A percentile compares a stretch with the other conserved stretches of the same genome.
Evolutionary conservation across 2,113 vertebrate species (phyloP).

Genomic region (Polypterus bichir): DNA sequence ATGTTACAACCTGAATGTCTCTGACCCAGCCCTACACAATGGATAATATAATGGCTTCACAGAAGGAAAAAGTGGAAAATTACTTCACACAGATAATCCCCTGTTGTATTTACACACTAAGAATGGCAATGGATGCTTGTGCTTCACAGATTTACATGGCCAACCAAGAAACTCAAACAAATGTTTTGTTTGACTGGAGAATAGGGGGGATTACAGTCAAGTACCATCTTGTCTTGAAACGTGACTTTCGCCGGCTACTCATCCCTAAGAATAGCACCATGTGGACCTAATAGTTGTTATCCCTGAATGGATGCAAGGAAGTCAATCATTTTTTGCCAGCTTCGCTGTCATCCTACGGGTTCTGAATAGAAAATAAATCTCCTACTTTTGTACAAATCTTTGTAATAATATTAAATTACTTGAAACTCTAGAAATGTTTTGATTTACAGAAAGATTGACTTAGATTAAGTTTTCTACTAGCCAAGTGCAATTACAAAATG

Average conservation of each 20-base stretch:
- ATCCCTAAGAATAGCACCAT: neutral
- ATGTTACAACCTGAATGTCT: slow-evolving; percentile 22
- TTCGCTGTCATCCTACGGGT: neutral
- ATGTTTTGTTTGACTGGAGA: too few relatives aligned
- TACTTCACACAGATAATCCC: slow-evolving; percentile 29
- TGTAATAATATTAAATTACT: too few relatives aligned
- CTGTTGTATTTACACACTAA: slow-evolving; percentile 24
- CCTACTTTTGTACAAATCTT: too few relatives aligned
- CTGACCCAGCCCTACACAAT: slow-evolving; percentile 23
- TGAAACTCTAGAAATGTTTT: too few relatives aligned
- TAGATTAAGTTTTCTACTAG: too few relatives aligned
- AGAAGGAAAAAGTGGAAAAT: slow-evolving; percentile 15
- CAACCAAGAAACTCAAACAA: too few relatives aligned
- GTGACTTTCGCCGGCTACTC: neutral
- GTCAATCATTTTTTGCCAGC: neutral
- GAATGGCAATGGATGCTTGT: slow-evolving; percentile 14
- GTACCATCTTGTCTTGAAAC: neutral
- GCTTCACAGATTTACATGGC: neutral
- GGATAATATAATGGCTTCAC: slow-evolving; percentile 15
- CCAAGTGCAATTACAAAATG: too few relatives aligned
- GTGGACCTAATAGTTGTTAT: neutral
- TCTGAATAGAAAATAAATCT: neutral
- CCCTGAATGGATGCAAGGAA: neutral
- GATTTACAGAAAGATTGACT: too few relatives aligned
- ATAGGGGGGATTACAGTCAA: too few relatives aligned